Evolutionary conservation across 2,888 invertebrate species (phyloP).

Genomic region (Lithophane socia): DNA sequence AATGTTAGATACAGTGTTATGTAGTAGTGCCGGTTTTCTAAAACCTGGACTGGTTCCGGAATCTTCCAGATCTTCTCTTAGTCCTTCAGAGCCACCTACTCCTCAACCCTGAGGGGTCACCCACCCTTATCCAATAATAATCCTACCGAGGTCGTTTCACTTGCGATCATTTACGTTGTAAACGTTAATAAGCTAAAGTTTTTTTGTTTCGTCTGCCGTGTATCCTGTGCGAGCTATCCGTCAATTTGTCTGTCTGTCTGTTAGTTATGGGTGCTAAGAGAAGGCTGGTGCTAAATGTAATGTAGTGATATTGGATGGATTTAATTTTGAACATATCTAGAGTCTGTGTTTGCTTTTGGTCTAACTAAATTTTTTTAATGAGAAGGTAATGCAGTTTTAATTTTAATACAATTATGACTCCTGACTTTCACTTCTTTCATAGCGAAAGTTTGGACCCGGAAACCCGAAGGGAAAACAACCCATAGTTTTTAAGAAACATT

Average conservation of each 20-base stretch:
- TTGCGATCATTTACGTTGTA: constrained; percentile 73
- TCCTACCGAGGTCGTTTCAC: constrained; percentile 80
- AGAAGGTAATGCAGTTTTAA: background rate
- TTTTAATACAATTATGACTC: background rate
- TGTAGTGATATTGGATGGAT: background rate
- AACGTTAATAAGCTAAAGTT: constrained; percentile 71
- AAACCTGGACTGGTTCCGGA: background rate
- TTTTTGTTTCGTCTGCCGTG: constrained; percentile 80
- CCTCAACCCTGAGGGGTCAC: constrained; percentile 75
- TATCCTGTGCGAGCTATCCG: constrained; percentile 82
- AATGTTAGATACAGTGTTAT: background rate
- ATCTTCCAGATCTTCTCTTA: background rate
- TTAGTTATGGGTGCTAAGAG: constrained; percentile 48
- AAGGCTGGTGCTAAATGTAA: background rate
- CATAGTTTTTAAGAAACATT: background rate
- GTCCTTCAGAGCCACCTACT: constrained; percentile 1
- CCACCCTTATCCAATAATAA: constrained; percentile 74
- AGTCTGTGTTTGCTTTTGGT: background rate
- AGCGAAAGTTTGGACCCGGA: background rate
- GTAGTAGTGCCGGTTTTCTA: background rate
- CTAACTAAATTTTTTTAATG: background rate
- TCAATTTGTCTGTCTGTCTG: constrained; percentile 74
- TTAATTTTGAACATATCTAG: background rate
- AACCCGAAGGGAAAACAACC: background rate
- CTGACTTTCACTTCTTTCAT: too few species aligned